phyloP scores from a whole-genome alignment of 2,888 invertebrate genomes.

The Eupeodes latifasciatus region DNA sequence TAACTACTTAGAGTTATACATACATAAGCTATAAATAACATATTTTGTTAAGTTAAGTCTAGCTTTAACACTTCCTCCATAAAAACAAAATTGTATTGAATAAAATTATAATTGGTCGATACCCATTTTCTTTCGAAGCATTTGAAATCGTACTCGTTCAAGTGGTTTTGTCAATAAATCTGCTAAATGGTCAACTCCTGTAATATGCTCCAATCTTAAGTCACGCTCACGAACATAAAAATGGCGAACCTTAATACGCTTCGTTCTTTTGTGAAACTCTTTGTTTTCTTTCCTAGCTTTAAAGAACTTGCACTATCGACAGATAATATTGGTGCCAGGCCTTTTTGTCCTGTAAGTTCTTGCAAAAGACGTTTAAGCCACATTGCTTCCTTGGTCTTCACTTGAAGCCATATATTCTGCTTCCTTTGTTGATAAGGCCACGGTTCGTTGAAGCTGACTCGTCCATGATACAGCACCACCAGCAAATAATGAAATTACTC shows the following conservation, averaged over 20 bases:
- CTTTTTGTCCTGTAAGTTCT: not conserved
- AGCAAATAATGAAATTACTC: not conserved
- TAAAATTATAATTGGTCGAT: not conserved
- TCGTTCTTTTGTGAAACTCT: not conserved
- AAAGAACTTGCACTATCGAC: not conserved
- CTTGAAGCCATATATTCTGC: no score
- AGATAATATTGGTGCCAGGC: not conserved
- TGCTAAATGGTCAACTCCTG: no score
- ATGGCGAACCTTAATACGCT: not conserved
- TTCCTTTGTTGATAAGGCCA: no score
- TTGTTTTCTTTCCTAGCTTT: not conserved
- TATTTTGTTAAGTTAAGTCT: not conserved
- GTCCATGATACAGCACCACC: conserved; percentile 28
- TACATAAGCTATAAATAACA: no score
- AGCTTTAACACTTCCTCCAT: no score
- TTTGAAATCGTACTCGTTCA: no score
- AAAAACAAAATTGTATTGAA: not conserved
- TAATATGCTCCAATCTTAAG: not conserved
- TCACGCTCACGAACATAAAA: not conserved
- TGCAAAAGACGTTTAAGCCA: conserved; percentile 18
- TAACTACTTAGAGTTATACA: no score
- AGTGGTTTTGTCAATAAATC: no score
- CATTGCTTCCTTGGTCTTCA: not conserved
- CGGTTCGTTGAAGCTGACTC: conserved; percentile 4
- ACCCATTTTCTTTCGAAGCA: not conserved